Conservation (phyloP, 2,888 invertebrate genomes). For the Chymomyza procnemis region DNA sequence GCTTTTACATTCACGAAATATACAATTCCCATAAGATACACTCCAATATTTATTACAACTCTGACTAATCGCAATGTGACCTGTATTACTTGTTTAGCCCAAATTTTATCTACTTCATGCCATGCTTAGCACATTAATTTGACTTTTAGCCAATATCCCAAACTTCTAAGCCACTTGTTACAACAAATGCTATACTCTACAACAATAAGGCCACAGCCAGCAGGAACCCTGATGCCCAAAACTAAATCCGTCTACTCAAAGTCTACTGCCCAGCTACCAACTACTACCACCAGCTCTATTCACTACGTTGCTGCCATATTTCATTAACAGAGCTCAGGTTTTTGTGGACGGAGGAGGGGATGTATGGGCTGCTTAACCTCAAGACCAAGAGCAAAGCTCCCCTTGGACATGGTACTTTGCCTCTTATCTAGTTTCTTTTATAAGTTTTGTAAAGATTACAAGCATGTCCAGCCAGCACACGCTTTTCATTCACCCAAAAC, state of each 20-base stretch:
- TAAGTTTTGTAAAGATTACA: constrained; percentile 62
- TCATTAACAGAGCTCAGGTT: background rate
- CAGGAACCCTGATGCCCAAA: background rate
- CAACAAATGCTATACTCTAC: background rate
- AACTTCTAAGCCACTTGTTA: background rate
- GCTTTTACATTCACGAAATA: background rate
- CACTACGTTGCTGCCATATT: background rate
- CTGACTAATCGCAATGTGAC: background rate
- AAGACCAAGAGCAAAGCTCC: background rate
- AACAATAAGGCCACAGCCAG: background rate
- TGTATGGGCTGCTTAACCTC: background rate
- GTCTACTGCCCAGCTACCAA: background rate
- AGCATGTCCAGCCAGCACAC: constrained; percentile 29
- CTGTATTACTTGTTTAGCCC: background rate
- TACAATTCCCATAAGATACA: background rate
- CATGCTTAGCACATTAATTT: background rate
- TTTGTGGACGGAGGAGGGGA: background rate
- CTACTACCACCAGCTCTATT: no score
- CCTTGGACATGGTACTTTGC: background rate
- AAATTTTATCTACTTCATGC: background rate
- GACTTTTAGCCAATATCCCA: background rate
- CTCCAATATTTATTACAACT: background rate
- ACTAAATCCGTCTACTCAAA: background rate
- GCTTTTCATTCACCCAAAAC: constrained; percentile 52
- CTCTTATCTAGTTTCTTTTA: constrained; percentile 62